These are phyloP conservation scores for Selene dorsalis DNA, from an alignment of 2,797 vertebrate species.

Conservation along the genomic window DNA sequence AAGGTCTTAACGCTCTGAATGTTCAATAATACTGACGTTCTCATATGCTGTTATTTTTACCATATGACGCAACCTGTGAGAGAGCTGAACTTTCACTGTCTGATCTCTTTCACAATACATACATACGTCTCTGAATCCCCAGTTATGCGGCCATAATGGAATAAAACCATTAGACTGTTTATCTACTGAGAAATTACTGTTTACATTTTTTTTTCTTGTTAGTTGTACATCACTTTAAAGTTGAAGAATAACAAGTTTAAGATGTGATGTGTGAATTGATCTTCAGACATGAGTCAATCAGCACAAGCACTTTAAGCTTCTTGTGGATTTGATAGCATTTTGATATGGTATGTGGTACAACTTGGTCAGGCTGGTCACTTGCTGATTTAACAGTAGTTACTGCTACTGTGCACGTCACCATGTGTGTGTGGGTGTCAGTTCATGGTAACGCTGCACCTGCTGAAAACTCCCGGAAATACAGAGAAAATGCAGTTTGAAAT, in stretches of 20 bases:
- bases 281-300: neutral
- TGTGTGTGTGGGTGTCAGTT: constrained; percentile 8
- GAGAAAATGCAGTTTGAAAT: neutral
- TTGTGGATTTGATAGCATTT: constrained; percentile 3
- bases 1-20: constrained; percentile 43
- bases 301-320: neutral
- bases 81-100: constrained; percentile 17
- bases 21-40: constrained; percentile 33
- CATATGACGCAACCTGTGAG: constrained; percentile 21
- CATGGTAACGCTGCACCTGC: neutral
- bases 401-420: neutral
- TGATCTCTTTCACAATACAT: constrained; percentile 5
- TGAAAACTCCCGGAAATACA: neutral
- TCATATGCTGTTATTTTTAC: constrained; percentile 34
- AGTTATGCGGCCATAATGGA: neutral
- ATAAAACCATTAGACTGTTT: neutral
- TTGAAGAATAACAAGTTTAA: neutral
- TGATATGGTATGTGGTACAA: constrained; percentile 3
- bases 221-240: neutral
- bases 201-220: neutral
- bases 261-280: constrained; percentile 3
- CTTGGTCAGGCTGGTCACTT: neutral
- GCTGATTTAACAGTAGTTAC: neutral
- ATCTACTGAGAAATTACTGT: neutral
- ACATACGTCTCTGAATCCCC: neutral